Conservation (phyloP, 2,797 vertebrate species). For the Bovichtus diacanthus region DNA sequence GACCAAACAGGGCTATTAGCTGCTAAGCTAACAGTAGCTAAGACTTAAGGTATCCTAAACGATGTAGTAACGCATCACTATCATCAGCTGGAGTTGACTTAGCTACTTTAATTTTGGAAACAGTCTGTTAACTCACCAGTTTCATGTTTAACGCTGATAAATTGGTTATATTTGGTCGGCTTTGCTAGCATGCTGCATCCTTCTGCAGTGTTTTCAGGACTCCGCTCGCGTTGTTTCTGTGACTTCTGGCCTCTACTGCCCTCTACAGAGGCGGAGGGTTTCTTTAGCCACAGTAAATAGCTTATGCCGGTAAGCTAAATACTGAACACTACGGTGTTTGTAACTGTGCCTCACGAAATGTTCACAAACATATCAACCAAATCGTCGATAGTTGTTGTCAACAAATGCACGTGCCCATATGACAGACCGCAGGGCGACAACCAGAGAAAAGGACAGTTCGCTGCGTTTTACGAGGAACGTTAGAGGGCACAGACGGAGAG, state of each 20-base stretch:
- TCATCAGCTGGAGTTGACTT: too few relatives aligned
- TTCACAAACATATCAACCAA: neutral
- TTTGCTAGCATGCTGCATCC: slow-evolving; percentile 34
- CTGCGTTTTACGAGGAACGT: fast-evolving
- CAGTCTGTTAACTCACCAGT: slow-evolving; percentile 77
- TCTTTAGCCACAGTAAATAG: fast-evolving
- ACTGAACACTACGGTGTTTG: too few relatives aligned
- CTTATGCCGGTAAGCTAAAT: neutral
- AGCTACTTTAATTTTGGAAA: neutral
- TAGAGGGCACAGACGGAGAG: too few relatives aligned
- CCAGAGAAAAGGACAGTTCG: too few relatives aligned
- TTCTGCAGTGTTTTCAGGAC: neutral
- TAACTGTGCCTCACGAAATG: fast-evolving
- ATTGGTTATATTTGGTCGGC: neutral
- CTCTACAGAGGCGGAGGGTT: slow-evolving; percentile 41
- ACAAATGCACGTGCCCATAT: slow-evolving; percentile 37
- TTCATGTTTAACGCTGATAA: slow-evolving; percentile 76
- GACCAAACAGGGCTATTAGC: slow-evolving; percentile 12
- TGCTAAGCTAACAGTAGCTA: slow-evolving; percentile 28
- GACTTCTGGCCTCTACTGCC: slow-evolving; percentile 3
- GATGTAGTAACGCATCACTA: neutral
- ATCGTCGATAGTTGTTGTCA: neutral
- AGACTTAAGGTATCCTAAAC: neutral
- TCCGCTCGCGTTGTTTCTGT: neutral
- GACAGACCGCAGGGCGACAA: too few relatives aligned